Conservation (phyloP, 2,797 vertebrate species). For the Sciurus carolinensis region DNA sequence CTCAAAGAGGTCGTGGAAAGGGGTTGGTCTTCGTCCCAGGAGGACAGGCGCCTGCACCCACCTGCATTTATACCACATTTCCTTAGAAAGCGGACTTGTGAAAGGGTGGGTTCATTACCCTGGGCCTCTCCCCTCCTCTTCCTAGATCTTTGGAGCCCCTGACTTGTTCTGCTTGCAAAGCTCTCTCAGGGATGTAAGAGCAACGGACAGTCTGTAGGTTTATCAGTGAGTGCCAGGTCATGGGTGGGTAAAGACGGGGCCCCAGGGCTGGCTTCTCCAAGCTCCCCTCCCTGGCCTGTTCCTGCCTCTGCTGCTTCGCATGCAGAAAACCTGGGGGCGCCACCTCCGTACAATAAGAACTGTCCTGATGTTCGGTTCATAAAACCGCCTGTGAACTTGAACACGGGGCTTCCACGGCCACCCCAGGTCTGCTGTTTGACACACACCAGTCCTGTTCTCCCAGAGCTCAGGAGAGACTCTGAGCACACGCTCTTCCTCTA, state of each 20-base stretch:
- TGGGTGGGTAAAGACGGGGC: neutral
- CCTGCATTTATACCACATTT: neutral
- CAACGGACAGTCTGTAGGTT: neutral
- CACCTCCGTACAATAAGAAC: neutral
- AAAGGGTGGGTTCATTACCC: neutral
- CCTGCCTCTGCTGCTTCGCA: neutral
- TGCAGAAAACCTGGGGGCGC: neutral
- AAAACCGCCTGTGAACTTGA: neutral
- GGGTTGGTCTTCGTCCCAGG: neutral
- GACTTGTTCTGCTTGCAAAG: neutral
- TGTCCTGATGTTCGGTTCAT: neutral
- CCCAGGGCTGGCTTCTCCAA: rapidly evolving
- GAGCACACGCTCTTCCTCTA: neutral
- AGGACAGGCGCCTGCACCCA: neutral
- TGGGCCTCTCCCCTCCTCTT: neutral
- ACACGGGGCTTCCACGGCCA: neutral
- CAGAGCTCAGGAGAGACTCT: neutral
- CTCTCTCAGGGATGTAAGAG: neutral
- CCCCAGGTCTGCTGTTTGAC: neutral
- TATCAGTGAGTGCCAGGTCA: neutral
- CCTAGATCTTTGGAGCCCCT: neutral
- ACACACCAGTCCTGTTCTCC: neutral
- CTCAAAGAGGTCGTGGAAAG: neutral
- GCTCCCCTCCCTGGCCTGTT: neutral
- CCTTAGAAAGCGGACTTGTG: neutral